A percentile compares a stretch with the other conserved stretches of the same genome.
phyloP scores from a whole-genome alignment of 2,888 invertebrate genomes.

The Drosophila neonasuta region DNA sequence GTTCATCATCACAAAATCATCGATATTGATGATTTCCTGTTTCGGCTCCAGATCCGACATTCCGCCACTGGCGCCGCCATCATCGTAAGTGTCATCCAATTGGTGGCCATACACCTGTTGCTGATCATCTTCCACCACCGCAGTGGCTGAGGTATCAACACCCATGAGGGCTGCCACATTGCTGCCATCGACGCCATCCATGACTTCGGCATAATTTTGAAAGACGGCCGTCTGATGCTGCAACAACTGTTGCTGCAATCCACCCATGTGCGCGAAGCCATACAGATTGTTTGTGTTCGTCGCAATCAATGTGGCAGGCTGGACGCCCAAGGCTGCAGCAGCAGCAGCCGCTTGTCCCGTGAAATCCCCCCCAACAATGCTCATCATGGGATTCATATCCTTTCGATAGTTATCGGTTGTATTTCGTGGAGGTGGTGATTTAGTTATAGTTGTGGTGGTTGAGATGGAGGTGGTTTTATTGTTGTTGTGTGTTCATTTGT shows the following conservation, averaged over 20 bases:
- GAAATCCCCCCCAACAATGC: constrained; percentile 82
- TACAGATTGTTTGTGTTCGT: constrained; percentile 80
- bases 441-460: constrained; percentile 35
- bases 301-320: constrained; percentile 77
- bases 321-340: constrained; percentile 78
- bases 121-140: constrained; percentile 59
- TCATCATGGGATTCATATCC: constrained; percentile 83
- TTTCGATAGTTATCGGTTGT: constrained; percentile 52
- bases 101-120: constrained; percentile 74
- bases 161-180: constrained; percentile 50
- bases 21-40: constrained; percentile 82
- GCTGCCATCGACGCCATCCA: constrained; percentile 65
- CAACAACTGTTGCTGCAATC: constrained; percentile 81
- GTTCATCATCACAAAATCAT: constrained; percentile 82
- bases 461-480: neutral
- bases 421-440: constrained; percentile 25
- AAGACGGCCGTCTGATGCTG: constrained; percentile 80
- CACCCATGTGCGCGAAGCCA: constrained; percentile 80
- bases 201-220: constrained; percentile 80
- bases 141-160: constrained; percentile 39
- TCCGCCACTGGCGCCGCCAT: constrained; percentile 61
- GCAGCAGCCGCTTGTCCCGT: constrained; percentile 81
- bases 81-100: constrained; percentile 74
- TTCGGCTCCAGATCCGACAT: constrained; percentile 77
- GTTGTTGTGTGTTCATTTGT: constrained; percentile 31